These are phyloP conservation scores for Egretta garzetta DNA, from an alignment of 2,113 vertebrate genomes.

Conservation along the genomic window DNA sequence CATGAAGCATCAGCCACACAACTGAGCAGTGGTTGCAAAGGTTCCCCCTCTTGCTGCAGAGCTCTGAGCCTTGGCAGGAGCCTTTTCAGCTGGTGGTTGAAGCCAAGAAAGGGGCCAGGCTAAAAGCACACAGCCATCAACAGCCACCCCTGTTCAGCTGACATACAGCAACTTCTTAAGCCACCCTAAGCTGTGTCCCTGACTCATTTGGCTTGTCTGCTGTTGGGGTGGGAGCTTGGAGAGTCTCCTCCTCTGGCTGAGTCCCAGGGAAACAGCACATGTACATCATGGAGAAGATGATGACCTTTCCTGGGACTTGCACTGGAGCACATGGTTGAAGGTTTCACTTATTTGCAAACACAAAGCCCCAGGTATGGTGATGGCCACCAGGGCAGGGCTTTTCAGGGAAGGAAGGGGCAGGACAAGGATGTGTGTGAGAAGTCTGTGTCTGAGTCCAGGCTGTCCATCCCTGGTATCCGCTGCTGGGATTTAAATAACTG, in stretches of 20 bases:
- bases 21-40: no score
- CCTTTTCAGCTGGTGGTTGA: neutral
- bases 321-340: constrained; percentile 4
- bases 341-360: constrained; percentile 27
- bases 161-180: neutral
- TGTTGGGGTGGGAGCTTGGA: neutral
- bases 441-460: neutral
- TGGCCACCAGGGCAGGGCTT: neutral
- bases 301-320: constrained; percentile 35
- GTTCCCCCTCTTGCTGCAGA: neutral
- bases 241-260: neutral
- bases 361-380: neutral
- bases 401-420: neutral
- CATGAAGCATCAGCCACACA: neutral
- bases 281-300: constrained; percentile 10
- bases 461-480: neutral
- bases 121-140: neutral
- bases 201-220: neutral
- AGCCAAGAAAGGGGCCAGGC: neutral
- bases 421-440: neutral
- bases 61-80: neutral
- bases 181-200: neutral
- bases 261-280: neutral
- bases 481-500: neutral
- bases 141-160: neutral